A percentile compares a stretch with the other conserved stretches of the same genome.
phyloP scores from a whole-genome alignment of 2,797 vertebrate genomes.

The Chromobotia macracanthus region DNA sequence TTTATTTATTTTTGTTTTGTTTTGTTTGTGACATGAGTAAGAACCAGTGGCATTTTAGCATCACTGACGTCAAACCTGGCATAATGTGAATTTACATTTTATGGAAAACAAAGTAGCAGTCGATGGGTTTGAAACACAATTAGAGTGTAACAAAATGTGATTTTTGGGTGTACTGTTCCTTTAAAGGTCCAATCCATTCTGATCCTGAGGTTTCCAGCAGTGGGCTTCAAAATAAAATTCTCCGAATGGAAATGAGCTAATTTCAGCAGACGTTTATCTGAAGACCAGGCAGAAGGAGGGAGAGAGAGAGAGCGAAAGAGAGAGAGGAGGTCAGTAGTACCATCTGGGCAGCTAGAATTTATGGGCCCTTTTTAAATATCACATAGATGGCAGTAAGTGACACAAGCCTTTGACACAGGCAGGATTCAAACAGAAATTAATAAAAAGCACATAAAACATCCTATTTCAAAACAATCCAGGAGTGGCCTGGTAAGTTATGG shows the following conservation, averaged over 20 bases:
- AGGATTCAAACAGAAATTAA: neutral
- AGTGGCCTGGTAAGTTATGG: neutral
- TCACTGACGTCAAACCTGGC: too few species aligned
- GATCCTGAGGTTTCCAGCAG: constrained; percentile 17
- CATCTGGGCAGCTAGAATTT: constrained; percentile 10
- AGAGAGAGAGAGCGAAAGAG: constrained; percentile 12
- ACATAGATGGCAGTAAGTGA: neutral
- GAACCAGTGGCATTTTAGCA: too few species aligned
- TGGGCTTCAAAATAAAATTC: constrained; percentile 34
- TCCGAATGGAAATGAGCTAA: constrained; percentile 37
- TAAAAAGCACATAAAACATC: neutral
- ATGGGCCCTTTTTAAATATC: constrained; percentile 14
- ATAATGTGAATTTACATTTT: too few species aligned
- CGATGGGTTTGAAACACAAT: neutral
- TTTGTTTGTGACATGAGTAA: neutral
- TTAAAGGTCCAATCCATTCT: constrained; percentile 6
- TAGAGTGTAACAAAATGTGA: neutral
- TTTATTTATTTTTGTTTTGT: neutral
- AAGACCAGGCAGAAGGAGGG: constrained; percentile 11
- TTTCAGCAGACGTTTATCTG: constrained; percentile 18
- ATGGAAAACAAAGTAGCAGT: neutral
- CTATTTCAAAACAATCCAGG: neutral
- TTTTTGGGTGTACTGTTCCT: constrained; percentile 7
- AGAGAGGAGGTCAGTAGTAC: constrained; percentile 12
- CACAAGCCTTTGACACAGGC: constrained; percentile 12